These are phyloP conservation scores for Adrianichthys oophorus DNA, from an alignment of 2,797 vertebrate genomes.

Conservation along the genomic window DNA sequence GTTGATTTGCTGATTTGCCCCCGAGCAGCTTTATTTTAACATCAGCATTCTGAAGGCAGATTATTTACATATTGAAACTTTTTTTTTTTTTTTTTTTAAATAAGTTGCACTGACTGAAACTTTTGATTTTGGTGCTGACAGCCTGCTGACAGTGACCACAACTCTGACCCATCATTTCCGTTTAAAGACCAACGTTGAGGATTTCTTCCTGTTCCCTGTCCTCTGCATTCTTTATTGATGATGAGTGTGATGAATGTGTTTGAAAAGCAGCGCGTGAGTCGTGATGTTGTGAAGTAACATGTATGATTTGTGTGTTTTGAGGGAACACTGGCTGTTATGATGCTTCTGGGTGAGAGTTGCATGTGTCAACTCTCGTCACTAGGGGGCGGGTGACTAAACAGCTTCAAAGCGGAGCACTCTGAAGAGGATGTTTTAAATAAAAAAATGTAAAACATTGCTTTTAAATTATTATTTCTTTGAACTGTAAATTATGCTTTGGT, in stretches of 20 bases:
- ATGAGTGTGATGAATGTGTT: conserved; percentile 64
- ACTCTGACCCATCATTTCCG: conserved; percentile 16
- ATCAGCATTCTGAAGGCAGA: conserved; percentile 6
- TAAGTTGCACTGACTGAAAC: conserved; percentile 44
- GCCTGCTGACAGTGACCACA: conserved; percentile 12
- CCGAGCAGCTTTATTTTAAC: conserved; percentile 9
- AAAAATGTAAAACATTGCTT: conserved; percentile 42
- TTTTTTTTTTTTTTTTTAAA: conserved; percentile 10
- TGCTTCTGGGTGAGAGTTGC: conserved; percentile 54
- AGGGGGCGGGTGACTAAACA: conserved; percentile 59
- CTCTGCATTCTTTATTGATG: conserved; percentile 61
- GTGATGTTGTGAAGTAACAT: conserved; percentile 41
- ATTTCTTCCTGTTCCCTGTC: conserved; percentile 25
- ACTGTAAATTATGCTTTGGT: conserved; percentile 63
- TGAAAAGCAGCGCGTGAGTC: conserved; percentile 38
- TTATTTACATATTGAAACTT: conserved; percentile 12
- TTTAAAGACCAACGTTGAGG: conserved; percentile 10
- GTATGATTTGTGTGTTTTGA: conserved; percentile 35
- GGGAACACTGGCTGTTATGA: conserved; percentile 66
- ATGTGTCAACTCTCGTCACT: conserved; percentile 30
- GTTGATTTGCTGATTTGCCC: conserved; percentile 10
- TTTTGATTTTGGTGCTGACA: conserved; percentile 20
- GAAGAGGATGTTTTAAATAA: conserved; percentile 58
- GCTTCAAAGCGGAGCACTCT: conserved; percentile 54
- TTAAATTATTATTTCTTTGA: conserved; percentile 69